A percentile compares a stretch with the other conserved stretches of the same genome.
Conservation (phyloP, 2,888 invertebrate genomes). For the Sepioteuthis lessoniana region DNA sequence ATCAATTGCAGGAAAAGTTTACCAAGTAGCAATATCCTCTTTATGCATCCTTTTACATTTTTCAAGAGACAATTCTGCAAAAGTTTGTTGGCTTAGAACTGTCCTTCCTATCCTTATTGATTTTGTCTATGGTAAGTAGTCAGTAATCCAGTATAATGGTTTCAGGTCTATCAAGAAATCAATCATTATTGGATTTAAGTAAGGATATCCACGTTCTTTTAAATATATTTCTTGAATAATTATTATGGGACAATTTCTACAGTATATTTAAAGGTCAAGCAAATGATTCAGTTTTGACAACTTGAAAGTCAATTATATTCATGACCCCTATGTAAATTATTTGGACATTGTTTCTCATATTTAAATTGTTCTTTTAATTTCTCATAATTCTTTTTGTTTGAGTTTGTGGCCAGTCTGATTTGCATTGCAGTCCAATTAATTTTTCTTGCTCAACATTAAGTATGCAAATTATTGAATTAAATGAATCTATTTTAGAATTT, state of each 20-base stretch:
- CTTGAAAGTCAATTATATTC: neutral
- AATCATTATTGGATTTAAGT: neutral
- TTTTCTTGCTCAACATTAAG: too few species aligned
- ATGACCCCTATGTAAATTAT: neutral
- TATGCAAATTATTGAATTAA: too few species aligned
- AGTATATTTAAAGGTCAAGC: neutral
- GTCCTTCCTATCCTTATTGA: constrained; percentile 20
- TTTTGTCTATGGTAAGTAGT: neutral
- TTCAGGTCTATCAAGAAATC: neutral
- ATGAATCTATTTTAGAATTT: too few species aligned
- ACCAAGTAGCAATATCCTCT: too few species aligned
- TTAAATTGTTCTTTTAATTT: neutral
- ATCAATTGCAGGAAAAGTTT: too few species aligned
- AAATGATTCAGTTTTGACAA: neutral
- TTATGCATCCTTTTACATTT: too few species aligned
- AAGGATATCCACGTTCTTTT: neutral
- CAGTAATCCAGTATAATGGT: neutral
- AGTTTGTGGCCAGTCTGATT: too few species aligned
- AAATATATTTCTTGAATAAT: neutral
- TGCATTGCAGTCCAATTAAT: too few species aligned
- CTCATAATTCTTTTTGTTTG: too few species aligned
- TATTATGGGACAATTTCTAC: neutral
- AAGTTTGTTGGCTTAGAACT: neutral
- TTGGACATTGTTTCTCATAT: neutral
- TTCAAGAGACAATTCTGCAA: too few species aligned